phyloP scores from a whole-genome alignment of 1,140 invertebrate genomes.

The Papilio xuthus region DNA sequence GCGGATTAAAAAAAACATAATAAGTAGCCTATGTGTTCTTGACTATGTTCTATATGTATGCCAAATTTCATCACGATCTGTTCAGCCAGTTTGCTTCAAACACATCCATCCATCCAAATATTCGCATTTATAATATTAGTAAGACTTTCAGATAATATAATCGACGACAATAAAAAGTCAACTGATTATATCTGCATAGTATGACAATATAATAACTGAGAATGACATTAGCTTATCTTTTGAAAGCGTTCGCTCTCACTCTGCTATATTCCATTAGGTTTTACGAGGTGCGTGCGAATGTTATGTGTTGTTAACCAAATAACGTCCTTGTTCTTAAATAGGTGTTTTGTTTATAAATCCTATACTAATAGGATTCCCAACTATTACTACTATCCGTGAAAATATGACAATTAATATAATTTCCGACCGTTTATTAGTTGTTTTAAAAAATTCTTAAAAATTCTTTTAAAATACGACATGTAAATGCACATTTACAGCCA shows the following conservation, averaged over 20 bases:
- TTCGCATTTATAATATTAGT: too few species aligned
- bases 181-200: neutral
- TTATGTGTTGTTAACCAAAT: constrained; percentile 2
- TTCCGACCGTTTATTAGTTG: neutral
- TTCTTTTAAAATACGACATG: neutral
- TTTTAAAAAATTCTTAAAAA: neutral
- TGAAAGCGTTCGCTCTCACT: neutral
- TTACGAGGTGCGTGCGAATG: constrained; percentile 19
- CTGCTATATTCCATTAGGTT: constrained; percentile 2
- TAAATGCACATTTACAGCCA: neutral
- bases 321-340: neutral
- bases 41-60: too few species aligned
- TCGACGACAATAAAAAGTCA: neutral
- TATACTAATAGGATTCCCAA: too few species aligned
- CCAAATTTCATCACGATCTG: too few species aligned
- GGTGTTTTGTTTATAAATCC: neutral
- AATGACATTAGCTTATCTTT: constrained; percentile 19
- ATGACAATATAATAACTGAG: neutral
- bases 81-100: too few species aligned
- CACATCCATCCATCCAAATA: too few species aligned
- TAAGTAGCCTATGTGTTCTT: too few species aligned
- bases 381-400: neutral
- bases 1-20: too few species aligned
- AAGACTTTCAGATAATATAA: too few species aligned
- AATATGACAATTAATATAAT: neutral